These are phyloP conservation scores for Gymnarchus niloticus DNA, from an alignment of 2,113 vertebrate genomes.

Conservation along the genomic window DNA sequence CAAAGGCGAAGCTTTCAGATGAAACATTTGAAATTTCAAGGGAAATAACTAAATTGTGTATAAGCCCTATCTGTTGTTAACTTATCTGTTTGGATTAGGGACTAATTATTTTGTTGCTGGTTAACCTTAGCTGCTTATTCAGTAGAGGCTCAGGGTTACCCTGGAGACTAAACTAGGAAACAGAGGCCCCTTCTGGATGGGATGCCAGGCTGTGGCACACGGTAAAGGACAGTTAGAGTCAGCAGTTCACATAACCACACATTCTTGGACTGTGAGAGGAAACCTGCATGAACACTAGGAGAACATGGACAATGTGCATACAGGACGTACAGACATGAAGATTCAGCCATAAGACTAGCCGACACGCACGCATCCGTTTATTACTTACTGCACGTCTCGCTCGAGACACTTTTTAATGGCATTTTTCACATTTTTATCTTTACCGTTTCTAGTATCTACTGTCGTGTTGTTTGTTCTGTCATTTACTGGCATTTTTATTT, in stretches of 20 bases:
- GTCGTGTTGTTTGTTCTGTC: no score
- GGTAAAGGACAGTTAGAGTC: not conserved
- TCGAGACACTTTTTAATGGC: no score
- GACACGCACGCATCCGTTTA: no score
- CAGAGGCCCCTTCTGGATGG: not conserved
- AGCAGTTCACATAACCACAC: not conserved
- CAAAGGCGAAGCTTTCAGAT: not conserved
- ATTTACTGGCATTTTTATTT: no score
- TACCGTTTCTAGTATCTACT: no score
- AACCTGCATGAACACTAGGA: no score
- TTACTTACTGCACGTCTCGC: no score
- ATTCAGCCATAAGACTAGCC: no score
- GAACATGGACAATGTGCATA: no score
- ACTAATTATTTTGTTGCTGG: not conserved
- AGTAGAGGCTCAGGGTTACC: not conserved
- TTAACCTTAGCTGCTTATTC: not conserved
- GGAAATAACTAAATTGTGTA: not conserved
- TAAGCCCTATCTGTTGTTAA: not conserved
- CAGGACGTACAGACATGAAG: no score
- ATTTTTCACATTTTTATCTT: no score
- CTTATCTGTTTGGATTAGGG: not conserved
- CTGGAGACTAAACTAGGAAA: not conserved
- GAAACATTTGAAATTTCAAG: not conserved
- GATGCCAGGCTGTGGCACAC: not conserved
- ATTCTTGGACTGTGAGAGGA: not conserved